Conservation (phyloP, 2,888 invertebrate species). For the Liodrosophila aerea region DNA sequence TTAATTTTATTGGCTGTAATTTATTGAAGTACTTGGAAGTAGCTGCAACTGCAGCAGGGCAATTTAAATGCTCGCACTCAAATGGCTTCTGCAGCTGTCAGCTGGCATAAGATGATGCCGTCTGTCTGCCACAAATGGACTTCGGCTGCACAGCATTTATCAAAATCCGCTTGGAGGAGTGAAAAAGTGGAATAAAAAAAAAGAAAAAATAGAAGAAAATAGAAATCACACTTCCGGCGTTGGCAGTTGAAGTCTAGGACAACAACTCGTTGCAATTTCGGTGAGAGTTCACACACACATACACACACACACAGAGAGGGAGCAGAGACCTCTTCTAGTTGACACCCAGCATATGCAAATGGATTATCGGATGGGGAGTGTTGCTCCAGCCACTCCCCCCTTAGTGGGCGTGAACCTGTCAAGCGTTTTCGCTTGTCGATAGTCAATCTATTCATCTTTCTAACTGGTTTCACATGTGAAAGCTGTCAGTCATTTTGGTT, state of each 20-base stretch:
- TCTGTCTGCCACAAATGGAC: constrained; percentile 40
- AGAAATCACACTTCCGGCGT: constrained; percentile 25
- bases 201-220: background rate
- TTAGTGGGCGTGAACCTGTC: constrained; percentile 60
- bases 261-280: constrained; percentile 58
- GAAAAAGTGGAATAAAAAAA: background rate
- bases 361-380: no score
- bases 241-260: constrained; percentile 28
- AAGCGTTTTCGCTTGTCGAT: constrained; percentile 69
- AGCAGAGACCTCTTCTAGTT: constrained; percentile 31
- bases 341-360: constrained; percentile 60
- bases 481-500: constrained; percentile 62
- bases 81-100: constrained; percentile 23
- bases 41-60: background rate
- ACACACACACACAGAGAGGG: constrained; percentile 2
- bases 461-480: constrained; percentile 73
- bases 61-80: background rate
- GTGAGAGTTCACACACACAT: constrained; percentile 24
- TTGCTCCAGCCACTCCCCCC: constrained; percentile 6
- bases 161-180: constrained; percentile 55
- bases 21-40: constrained; percentile 31
- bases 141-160: constrained; percentile 61
- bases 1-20: constrained; percentile 57
- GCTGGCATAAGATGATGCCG: constrained; percentile 31
- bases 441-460: constrained; percentile 75